Percentiles rank a stretch among this genome's conserved stretches.
These are phyloP conservation scores for Rhinolophus ferrumequinum DNA, from an alignment of 2,113 vertebrate species.

Conservation along the genomic window DNA sequence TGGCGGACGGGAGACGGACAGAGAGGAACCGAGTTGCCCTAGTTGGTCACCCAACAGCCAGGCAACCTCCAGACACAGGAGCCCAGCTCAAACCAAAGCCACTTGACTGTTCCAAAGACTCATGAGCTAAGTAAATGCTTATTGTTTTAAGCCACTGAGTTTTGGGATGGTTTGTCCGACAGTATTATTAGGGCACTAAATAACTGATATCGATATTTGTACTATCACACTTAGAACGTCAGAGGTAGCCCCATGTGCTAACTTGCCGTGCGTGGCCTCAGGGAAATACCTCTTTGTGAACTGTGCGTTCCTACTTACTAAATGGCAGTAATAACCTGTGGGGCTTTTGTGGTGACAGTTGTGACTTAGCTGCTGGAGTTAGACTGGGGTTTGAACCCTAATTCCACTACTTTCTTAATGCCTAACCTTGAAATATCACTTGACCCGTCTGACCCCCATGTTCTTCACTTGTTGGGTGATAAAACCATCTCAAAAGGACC, in stretches of 20 bases:
- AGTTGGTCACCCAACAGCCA: accelerated
- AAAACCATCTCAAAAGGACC: neutral
- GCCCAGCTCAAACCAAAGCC: neutral
- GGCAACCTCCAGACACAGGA: neutral
- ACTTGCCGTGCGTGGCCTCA: neutral
- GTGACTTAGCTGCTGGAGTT: neutral
- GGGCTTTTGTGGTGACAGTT: neutral
- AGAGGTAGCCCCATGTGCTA: neutral
- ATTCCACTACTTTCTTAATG: accelerated
- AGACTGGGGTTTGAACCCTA: neutral
- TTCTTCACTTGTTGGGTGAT: neutral
- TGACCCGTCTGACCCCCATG: neutral
- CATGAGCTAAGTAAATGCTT: too few species aligned
- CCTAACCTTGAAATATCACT: neutral
- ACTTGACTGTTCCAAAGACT: accelerated
- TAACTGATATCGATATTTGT: accelerated
- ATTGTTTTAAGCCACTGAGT: neutral
- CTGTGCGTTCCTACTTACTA: neutral
- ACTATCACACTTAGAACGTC: too few species aligned
- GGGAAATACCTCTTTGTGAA: neutral
- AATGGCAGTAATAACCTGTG: neutral
- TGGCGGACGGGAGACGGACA: accelerated
- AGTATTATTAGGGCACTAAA: accelerated
- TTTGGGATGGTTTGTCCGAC: neutral
- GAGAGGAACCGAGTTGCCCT: neutral